A percentile compares a stretch with the other conserved stretches of the same genome.
These are phyloP conservation scores for Stenchaetothrips biformis DNA, from an alignment of 2,888 invertebrate species.

Conservation along the genomic window DNA sequence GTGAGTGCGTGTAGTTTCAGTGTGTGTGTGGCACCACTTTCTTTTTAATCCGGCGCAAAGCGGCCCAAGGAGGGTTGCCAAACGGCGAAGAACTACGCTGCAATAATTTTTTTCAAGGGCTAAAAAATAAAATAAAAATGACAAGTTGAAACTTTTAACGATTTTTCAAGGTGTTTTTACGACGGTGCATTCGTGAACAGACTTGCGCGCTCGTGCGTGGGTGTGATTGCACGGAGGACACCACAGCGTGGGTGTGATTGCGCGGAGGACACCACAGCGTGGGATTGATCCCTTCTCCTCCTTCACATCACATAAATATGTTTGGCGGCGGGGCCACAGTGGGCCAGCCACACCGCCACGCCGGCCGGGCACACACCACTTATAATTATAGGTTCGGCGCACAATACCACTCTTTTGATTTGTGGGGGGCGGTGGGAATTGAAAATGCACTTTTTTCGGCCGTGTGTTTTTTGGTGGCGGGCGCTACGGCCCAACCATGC, in stretches of 20 bases:
- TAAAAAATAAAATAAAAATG: too few species aligned
- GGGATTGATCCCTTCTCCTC: neutral
- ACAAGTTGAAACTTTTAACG: too few species aligned
- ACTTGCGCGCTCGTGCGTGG: too few species aligned
- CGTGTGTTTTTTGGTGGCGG: neutral
- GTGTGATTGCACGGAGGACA: neutral
- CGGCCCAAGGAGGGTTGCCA: too few species aligned
- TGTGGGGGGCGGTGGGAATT: slow-evolving; percentile 17
- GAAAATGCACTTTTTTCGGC: slow-evolving; percentile 2
- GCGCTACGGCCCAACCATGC: neutral
- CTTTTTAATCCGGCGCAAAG: too few species aligned
- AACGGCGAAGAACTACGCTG: too few species aligned
- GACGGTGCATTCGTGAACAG: too few species aligned
- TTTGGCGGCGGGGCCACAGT: neutral
- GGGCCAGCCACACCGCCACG: neutral
- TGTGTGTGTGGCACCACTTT: too few species aligned
- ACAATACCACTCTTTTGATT: slow-evolving; percentile 14
- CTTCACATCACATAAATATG: slow-evolving; percentile 25
- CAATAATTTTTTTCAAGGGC: too few species aligned
- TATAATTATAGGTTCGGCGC: slow-evolving; percentile 18
- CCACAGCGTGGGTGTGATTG: neutral
- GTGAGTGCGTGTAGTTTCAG: too few species aligned
- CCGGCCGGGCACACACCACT: too few species aligned
- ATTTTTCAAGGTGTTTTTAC: too few species aligned
- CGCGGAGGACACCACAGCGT: neutral